A percentile compares a stretch with the other conserved stretches of the same genome.
phyloP scores from a whole-genome alignment of 2,888 invertebrate species.

The Acleris laterana region DNA sequence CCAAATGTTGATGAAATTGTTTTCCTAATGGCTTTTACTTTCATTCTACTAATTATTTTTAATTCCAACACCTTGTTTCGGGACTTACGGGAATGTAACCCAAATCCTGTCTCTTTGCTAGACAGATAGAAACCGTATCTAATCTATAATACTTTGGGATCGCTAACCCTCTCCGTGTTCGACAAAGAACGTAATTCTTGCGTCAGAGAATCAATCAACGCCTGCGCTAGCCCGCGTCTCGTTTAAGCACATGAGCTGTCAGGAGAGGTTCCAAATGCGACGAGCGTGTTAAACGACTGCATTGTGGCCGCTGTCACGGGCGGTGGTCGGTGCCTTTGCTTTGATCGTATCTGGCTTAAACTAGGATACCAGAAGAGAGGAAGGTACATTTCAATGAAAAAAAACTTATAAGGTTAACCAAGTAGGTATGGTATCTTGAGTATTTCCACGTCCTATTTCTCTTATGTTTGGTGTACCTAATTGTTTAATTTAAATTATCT shows the following conservation, averaged over 20 bases:
- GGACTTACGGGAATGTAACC: background rate
- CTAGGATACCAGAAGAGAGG: conserved; percentile 49
- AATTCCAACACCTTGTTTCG: no score
- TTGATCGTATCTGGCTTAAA: conserved; percentile 52
- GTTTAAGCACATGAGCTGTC: conserved; percentile 69
- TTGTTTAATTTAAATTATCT: background rate
- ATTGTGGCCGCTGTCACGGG: conserved; percentile 77
- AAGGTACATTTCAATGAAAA: conserved; percentile 1
- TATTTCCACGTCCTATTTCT: background rate
- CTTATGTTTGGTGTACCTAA: no score
- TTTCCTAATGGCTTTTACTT: no score
- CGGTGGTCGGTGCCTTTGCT: conserved; percentile 68
- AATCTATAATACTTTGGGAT: background rate
- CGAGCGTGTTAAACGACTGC: conserved; percentile 81
- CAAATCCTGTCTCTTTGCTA: background rate
- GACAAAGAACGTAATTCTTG: conserved; percentile 25
- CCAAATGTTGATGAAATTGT: no score
- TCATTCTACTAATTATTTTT: no score
- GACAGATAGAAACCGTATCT: background rate
- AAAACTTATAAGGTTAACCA: background rate
- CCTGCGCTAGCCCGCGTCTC: conserved; percentile 7
- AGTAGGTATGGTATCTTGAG: background rate
- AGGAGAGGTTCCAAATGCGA: conserved; percentile 72
- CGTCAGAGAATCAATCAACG: conserved; percentile 35
- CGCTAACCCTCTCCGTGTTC: background rate